These are phyloP conservation scores for Tetramorium simillimum DNA, from an alignment of 1,140 invertebrate species.

Conservation along the genomic window DNA sequence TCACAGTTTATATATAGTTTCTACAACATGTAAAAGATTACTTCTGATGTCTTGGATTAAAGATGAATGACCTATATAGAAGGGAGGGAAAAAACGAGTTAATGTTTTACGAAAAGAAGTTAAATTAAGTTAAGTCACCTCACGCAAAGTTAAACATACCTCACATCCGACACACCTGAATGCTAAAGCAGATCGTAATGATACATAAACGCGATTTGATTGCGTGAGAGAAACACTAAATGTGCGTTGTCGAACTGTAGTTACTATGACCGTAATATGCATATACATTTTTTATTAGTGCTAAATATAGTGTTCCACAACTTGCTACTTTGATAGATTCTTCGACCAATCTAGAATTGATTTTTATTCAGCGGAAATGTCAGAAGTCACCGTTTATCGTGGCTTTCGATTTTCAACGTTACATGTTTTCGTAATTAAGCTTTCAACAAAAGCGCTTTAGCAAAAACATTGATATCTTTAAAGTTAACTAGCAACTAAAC, in stretches of 20 bases:
- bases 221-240: not conserved
- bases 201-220: not conserved
- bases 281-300: not conserved
- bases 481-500: not conserved
- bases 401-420: not conserved
- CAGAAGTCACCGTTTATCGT: not conserved
- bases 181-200: slow-evolving; percentile 12
- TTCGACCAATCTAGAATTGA: not conserved
- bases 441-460: not conserved
- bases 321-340: not conserved
- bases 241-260: not conserved
- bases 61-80: not conserved
- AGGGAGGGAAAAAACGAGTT: not conserved
- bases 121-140: not conserved
- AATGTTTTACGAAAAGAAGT: slow-evolving; percentile 22
- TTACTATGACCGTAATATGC: not conserved
- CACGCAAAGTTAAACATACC: not conserved
- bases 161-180: not conserved
- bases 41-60: not conserved
- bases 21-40: not conserved
- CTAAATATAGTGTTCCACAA: not conserved
- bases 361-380: not conserved
- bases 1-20: not conserved
- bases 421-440: not conserved
- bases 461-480: not conserved